These are phyloP conservation scores for Tupaia chinensis DNA, from an alignment of 2,113 vertebrate genomes.

Conservation along the genomic window DNA sequence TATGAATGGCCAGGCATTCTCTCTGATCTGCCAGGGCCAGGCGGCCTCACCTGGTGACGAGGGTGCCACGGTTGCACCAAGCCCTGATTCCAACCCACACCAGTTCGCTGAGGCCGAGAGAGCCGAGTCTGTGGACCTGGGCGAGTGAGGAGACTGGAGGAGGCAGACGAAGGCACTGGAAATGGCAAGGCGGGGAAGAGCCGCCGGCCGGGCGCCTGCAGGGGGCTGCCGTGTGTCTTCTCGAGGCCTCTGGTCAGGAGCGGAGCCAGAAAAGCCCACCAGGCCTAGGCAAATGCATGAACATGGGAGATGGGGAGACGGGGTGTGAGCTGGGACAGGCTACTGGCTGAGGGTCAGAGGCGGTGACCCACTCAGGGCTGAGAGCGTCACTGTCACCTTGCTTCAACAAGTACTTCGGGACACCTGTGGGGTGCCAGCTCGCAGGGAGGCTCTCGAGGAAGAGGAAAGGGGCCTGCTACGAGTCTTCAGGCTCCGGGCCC, in stretches of 20 bases:
- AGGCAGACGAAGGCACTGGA: not conserved
- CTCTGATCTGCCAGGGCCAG: not conserved
- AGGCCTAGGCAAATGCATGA: not conserved
- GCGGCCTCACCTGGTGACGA: not conserved
- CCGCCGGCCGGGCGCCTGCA: fast-evolving
- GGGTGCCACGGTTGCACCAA: fast-evolving
- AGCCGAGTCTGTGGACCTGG: not conserved
- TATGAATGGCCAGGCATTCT: not conserved
- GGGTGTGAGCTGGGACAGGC: not conserved
- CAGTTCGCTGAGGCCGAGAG: not conserved
- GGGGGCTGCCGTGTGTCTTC: fast-evolving
- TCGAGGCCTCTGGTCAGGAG: not conserved
- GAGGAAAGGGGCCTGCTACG: not conserved
- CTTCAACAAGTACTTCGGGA: not conserved
- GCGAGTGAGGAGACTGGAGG: not conserved
- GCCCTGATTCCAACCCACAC: not conserved
- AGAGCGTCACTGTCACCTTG: not conserved
- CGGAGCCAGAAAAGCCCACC: not conserved
- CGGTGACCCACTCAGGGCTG: not conserved
- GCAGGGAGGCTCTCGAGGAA: not conserved
- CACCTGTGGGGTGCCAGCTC: not conserved
- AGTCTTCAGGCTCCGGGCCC: not conserved
- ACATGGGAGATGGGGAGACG: not conserved
- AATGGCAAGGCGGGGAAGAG: too few species aligned
- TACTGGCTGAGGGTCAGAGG: too few species aligned